Percentiles rank a stretch among this genome's conserved stretches.
Evolutionary conservation across 2,113 vertebrate species (phyloP).

Genomic region (Tragelaphus scriptus): DNA sequence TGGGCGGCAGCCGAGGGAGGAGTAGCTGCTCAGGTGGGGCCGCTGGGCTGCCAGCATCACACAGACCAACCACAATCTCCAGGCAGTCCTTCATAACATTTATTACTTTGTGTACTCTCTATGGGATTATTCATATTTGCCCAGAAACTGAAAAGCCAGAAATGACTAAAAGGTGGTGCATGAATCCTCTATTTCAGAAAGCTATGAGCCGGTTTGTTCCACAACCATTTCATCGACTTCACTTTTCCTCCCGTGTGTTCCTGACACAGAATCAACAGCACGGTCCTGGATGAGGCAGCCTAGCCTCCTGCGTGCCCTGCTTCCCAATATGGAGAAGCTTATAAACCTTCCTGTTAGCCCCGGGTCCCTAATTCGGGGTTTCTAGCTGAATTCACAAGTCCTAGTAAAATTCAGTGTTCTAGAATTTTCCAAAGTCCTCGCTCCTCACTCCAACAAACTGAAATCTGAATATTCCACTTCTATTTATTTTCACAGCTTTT

Average conservation of each 20-base stretch:
- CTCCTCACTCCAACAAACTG: not conserved
- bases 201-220: not conserved
- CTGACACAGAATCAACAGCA: not conserved
- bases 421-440: not conserved
- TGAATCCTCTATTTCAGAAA: not conserved
- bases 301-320: fast-evolving
- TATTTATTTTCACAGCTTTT: not conserved
- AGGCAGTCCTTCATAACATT: not conserved
- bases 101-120: not conserved
- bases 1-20: not conserved
- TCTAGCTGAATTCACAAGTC: not conserved
- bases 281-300: too few relatives aligned
- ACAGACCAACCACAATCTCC: not conserved
- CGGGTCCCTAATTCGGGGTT: not conserved
- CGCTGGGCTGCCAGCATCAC: not conserved
- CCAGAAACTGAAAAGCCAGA: conserved; percentile 7
- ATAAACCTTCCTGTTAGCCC: not conserved
- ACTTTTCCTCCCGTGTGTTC: not conserved
- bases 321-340: not conserved
- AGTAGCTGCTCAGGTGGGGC: not conserved
- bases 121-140: conserved; percentile 43
- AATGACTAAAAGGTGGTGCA: conserved; percentile 37
- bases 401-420: not conserved
- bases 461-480: not conserved
- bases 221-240: not conserved